Base-by-base conservation (phyloP, 2,797 vertebrate genomes). In the Iguana delicatissima region DNA sequence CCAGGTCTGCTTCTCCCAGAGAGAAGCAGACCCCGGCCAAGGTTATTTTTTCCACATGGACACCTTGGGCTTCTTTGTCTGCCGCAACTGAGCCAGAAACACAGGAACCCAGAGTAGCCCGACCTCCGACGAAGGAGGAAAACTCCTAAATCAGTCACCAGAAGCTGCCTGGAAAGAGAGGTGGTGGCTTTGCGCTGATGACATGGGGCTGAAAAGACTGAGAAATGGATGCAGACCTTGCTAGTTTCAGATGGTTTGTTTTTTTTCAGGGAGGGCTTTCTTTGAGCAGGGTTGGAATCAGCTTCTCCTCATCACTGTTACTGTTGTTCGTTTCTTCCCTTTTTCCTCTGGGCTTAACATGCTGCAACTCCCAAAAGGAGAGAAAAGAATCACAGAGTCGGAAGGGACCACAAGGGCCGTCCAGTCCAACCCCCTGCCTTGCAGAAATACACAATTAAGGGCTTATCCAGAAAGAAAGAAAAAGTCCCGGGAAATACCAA, bases 111-210 rank as follows among this genome's bases (percentile, higher is more conserved):
- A 32, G 22, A n/a, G 32, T 1, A 32, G n/a, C 59, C 74, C 8
- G 14, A 9, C 42, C 73, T 55, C 57, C 4, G 59, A 64, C 8
- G 13, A 22, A 46, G 62, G 83, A 85, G 83, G 83, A n/a, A 85
- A 32, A 67, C 74, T 67, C 88, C 83, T 89, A 85, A 89, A 89
- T 89, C 89, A 10, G 62, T 89, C 89, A 85, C 46, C 83, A 72
- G 52, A 35, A 69, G 50, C 24, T 14, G 74, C 35, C 42, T 52
- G 35, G 35, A 62, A 55, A 62, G 72, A 4, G 50, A 57, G 29
- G 32, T 9, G 69, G 38, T 12, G 2, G 69, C 9, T 76, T 74
- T 32, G 29, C 26, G 3, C 12, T 1, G n/a, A 79, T 1, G 55
- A 29, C 12, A 6, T 10, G 42, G 42, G 64, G 20, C 0, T 16